Evolutionary conservation across 2,797 vertebrate genomes (phyloP), one percentile per base, ranked within the genome.

Genomic region (Botia almorhae): DNA sequence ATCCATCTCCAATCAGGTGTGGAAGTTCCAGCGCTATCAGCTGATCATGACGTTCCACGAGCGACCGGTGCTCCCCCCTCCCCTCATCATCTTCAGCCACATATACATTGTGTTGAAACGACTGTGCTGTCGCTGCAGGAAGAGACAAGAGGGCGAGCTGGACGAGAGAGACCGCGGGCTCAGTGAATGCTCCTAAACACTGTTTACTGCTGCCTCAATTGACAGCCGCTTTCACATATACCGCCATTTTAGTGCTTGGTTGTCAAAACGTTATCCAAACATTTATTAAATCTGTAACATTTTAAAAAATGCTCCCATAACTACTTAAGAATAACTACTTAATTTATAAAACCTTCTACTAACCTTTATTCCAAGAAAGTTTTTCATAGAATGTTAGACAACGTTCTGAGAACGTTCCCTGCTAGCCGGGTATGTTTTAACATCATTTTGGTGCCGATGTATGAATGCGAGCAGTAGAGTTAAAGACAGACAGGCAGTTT

Each of bases 21-120:
- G 98, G 98, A 99, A 99, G 91, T 99, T 99, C 84, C 98, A 99
- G 91, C 89, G 97, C 55, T 99, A 99, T 77, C 98, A 99, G 90
- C 91, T 99, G 84, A 99, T 99, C 82, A 98, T 99, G 97, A 98
- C 97, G 0, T 99, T 99, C 85, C 96, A 99, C 0, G 97, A 98
- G 90, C 93, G 98, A 1, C 98, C 98, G 0, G 96, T 99, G 76
- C 93, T 99, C 23, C 98, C 98, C 0, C 98, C 98, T 0, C 98
- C 98, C 0, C 96, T 99, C 93, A 98, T 99, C 87, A 94, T 99
- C 87, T 92, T 99, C 85, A 98, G 96, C 88, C 97, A 97, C 89
- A 88, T 98, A 79, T 97, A 97, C 85, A 96, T 99, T 80, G 92
- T 98, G 81, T 81, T 94, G 75, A 94, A 90, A 85, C 89, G 95